phyloP scores from a whole-genome alignment of 2,888 invertebrate genomes.

The Coremacera marginata region DNA sequence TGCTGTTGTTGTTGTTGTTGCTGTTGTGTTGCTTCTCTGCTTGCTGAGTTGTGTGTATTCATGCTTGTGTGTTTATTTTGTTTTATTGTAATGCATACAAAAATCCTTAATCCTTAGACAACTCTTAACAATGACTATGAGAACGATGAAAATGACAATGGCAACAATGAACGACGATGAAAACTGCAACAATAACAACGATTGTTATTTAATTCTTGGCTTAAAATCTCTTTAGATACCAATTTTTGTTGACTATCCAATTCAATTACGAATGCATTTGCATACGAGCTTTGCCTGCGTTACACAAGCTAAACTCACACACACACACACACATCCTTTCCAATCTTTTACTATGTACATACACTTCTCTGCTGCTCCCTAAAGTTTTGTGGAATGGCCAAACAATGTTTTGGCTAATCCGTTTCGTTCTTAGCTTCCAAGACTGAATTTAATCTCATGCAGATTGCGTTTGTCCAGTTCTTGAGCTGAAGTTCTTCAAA shows the following conservation, averaged over 20 bases:
- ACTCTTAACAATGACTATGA: too few species aligned
- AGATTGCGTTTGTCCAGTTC: too few species aligned
- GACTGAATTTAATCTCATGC: too few species aligned
- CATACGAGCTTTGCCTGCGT: background rate
- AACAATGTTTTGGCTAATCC: background rate
- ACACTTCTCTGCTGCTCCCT: background rate
- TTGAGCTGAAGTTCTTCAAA: too few species aligned
- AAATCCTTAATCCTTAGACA: too few species aligned
- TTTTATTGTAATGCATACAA: too few species aligned
- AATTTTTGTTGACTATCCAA: conserved; percentile 58
- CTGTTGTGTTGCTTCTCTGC: background rate
- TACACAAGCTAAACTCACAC: background rate
- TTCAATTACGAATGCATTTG: conserved; percentile 58
- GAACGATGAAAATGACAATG: too few species aligned
- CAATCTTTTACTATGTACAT: background rate
- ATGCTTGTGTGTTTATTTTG: too few species aligned
- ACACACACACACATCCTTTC: background rate
- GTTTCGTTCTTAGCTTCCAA: too few species aligned
- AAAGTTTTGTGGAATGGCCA: background rate
- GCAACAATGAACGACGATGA: too few species aligned
- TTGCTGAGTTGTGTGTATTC: background rate
- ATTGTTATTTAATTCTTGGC: conserved; percentile 18
- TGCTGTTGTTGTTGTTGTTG: background rate
- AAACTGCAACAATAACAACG: background rate
- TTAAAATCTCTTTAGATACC: conserved; percentile 51